Evolutionary conservation across 1,140 invertebrate genomes (phyloP), one percentile per base, ranked within the genome.

Genomic region (Pectinophora gossypiella): DNA sequence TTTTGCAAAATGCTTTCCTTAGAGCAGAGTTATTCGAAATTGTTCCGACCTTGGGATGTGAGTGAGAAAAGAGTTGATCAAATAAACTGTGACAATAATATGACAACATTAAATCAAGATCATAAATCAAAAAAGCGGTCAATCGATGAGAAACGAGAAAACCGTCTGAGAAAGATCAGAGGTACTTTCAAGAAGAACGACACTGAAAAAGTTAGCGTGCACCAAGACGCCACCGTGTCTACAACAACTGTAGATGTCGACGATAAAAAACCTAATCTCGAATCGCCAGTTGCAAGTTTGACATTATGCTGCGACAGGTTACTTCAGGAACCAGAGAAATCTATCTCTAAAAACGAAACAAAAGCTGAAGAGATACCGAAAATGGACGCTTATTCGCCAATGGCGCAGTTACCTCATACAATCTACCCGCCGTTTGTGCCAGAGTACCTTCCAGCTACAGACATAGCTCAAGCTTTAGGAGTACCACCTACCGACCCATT

Each of bases 181-280:
- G 84, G 78, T 4, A 72, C 62, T 15, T 83, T 75, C 38, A 88
- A 77, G 50, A 83, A 71, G 49, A 58, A 43, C 16, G 68, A 76
- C 19, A 38, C 9, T n/a, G 16, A 40, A 2, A 40, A 40, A 40
- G 38, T 23, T 20, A 74, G 76, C 59, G 47, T 76, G 38, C 67
- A 85, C 21, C 89, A 90, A 79, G 89, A 90, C 53, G 79, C 79
- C 3, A 90, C 89, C 3, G 81, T 90, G 2, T 89, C 89, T 0
- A 90, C 89, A 0, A 90, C 89, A 0, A 89, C 88, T 2, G 51
- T 54, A 6, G 88, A 90, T 20, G 21, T 20, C 5, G 62, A 71
- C 16, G 74, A 80, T 19, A 60, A 51, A 46, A 63, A 72, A 68
- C 10, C 21, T 15, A 13, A 48, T 32, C 32, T 40, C 7, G 64